phyloP scores from a whole-genome alignment of 2,797 vertebrate species.

The Coluber constrictor region DNA sequence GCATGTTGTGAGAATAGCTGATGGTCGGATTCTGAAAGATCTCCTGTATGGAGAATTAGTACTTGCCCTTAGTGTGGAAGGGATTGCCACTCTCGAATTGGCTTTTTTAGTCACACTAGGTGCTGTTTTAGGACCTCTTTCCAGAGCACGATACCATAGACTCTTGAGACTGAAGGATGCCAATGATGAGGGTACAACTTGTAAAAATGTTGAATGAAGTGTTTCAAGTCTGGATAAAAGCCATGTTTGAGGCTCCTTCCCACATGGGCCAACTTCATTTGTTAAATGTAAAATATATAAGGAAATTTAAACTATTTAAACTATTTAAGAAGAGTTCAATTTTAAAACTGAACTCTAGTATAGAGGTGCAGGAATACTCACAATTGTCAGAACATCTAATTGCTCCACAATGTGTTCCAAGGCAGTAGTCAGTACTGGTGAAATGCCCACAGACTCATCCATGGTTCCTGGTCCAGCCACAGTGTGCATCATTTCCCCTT shows the following conservation, averaged over 20 bases:
- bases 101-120: too few species aligned
- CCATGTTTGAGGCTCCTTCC: neutral
- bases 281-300: neutral
- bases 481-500: constrained; percentile 30
- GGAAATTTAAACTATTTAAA: neutral
- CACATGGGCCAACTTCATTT: neutral
- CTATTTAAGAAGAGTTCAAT: neutral
- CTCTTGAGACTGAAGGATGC: too few species aligned
- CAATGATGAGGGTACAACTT: too few species aligned
- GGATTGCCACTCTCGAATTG: too few species aligned
- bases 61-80: too few species aligned
- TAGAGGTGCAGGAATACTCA: constrained; percentile 52
- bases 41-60: too few species aligned
- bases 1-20: too few species aligned
- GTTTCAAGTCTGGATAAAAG: neutral
- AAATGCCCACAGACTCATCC: constrained; percentile 63
- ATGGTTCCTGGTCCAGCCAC: constrained; percentile 3
- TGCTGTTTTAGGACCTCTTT: too few species aligned
- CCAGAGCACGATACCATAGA: too few species aligned
- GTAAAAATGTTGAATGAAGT: neutral
- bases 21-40: too few species aligned
- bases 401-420: constrained; percentile 85
- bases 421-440: constrained; percentile 70
- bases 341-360: neutral
- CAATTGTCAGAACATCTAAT: constrained; percentile 86